These are phyloP conservation scores for Xerus rutilus DNA, from an alignment of 2,797 vertebrate species.

Conservation along the genomic window DNA sequence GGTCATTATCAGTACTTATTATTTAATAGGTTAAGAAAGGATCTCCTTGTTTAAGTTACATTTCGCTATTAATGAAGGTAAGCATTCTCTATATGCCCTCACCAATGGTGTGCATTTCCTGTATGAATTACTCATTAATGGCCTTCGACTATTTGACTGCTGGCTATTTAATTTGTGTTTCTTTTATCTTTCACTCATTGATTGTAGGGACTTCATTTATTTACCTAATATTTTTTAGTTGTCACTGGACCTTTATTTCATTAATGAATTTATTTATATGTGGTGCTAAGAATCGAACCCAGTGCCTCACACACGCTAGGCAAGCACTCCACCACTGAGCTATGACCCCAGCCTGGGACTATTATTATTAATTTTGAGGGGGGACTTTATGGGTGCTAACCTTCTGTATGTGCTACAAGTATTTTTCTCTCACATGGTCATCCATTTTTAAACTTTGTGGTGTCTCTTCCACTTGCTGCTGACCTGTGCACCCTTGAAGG, in stretches of 20 bases:
- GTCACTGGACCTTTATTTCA: too few relatives aligned
- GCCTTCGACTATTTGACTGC: background rate
- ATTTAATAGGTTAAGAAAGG: background rate
- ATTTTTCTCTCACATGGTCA: background rate
- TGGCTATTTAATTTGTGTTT: background rate
- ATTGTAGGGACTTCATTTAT: background rate
- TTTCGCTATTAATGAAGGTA: background rate
- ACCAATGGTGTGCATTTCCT: background rate
- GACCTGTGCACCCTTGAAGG: slow-evolving; percentile 87
- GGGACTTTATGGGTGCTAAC: background rate
- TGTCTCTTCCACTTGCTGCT: slow-evolving; percentile 34
- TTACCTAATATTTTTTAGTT: too few relatives aligned
- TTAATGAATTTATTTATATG: too few relatives aligned
- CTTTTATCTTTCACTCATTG: background rate
- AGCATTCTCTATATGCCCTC: background rate
- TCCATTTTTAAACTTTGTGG: background rate
- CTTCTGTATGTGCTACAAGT: background rate
- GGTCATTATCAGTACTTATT: background rate
- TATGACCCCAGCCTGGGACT: background rate
- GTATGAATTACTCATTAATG: background rate
- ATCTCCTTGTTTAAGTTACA: background rate
- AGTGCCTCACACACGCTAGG: too few relatives aligned
- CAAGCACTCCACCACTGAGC: too few relatives aligned
- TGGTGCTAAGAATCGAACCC: too few relatives aligned
- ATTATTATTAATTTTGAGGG: too few relatives aligned